Conservation (phyloP, 1,140 invertebrate genomes). For the Heliothis subflexa region DNA sequence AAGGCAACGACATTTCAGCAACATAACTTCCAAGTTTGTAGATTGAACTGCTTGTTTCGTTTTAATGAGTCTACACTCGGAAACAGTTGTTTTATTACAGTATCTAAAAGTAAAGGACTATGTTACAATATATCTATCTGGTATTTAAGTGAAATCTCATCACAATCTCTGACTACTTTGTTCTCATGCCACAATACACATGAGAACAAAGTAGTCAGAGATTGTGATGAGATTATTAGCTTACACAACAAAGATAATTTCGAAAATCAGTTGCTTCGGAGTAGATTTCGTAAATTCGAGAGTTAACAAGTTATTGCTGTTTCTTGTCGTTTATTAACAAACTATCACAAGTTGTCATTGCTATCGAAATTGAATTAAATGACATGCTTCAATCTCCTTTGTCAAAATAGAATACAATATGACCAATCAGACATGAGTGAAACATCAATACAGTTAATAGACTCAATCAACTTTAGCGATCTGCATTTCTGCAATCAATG, state of each 20-base stretch:
- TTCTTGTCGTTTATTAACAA: too few species aligned
- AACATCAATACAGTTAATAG: slow-evolving; percentile 39
- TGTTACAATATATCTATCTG: too few species aligned
- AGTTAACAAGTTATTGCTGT: too few species aligned
- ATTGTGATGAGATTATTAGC: too few species aligned
- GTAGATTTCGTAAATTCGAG: too few species aligned
- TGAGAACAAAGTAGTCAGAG: too few species aligned
- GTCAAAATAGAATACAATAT: slow-evolving; percentile 5
- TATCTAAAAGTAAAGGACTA: neutral
- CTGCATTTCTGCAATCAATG: slow-evolving; percentile 58
- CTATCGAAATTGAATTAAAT: neutral
- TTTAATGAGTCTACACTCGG: neutral
- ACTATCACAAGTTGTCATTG: too few species aligned
- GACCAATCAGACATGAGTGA: slow-evolving; percentile 9
- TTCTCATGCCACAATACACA: too few species aligned
- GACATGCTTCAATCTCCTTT: neutral
- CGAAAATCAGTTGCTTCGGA: too few species aligned
- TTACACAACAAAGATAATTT: too few species aligned
- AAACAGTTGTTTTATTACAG: neutral
- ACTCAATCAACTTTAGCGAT: slow-evolving; percentile 44
- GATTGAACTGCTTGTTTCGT: neutral
- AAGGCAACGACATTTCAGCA: slow-evolving; percentile 16
- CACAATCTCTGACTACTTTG: too few species aligned
- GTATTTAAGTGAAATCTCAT: too few species aligned
- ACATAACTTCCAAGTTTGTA: slow-evolving; percentile 13